phyloP scores from a whole-genome alignment of 2,797 vertebrate genomes.

The Iguana delicatissima region DNA sequence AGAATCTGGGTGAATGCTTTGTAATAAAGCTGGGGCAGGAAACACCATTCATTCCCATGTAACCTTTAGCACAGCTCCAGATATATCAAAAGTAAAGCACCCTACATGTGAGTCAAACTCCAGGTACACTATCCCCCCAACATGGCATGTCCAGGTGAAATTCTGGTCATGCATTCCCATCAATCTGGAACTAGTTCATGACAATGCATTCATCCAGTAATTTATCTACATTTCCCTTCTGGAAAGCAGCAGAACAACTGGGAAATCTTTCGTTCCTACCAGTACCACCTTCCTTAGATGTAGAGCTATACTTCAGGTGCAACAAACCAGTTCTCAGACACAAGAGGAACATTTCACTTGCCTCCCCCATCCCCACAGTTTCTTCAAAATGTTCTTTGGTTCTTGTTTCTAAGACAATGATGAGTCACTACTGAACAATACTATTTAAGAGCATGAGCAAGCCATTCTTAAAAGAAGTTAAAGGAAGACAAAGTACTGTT shows the following conservation, averaged over 20 bases:
- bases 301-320: constrained; percentile 50
- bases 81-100: not conserved
- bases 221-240: not conserved
- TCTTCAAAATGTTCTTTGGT: constrained; percentile 69
- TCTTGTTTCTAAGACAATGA: constrained; percentile 67
- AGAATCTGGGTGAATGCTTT: not conserved
- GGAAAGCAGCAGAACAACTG: not conserved
- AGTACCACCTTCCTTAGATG: not conserved
- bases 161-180: not conserved
- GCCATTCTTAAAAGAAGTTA: constrained; percentile 41
- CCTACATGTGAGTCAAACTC: not conserved
- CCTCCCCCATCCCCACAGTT: constrained; percentile 68
- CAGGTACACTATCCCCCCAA: not conserved
- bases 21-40: not conserved
- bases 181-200: not conserved
- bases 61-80: not conserved
- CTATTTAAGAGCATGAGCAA: constrained; percentile 68
- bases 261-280: not conserved
- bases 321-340: constrained; percentile 52
- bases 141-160: not conserved
- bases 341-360: constrained; percentile 54
- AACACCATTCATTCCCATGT: not conserved
- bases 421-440: constrained; percentile 55
- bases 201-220: not conserved
- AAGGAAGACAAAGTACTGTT: constrained; percentile 43